Percentiles rank a stretch among this genome's conserved stretches.
These are phyloP conservation scores for Sturnira hondurensis DNA, from an alignment of 2,113 vertebrate genomes.

Conservation along the genomic window DNA sequence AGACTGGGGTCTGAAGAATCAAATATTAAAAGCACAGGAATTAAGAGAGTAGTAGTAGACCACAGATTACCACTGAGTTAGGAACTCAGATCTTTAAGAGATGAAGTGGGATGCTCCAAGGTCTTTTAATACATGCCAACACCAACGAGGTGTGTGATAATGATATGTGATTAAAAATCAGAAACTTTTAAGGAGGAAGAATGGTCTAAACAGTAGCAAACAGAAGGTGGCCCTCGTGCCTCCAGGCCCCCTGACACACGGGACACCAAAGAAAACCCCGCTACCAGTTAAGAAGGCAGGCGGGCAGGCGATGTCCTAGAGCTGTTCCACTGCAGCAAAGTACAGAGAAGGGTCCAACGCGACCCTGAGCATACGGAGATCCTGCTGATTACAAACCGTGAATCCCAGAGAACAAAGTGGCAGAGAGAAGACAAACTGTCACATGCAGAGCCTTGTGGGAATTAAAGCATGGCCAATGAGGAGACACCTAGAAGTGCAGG, in stretches of 20 bases:
- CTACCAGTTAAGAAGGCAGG: background rate
- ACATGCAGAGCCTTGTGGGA: background rate
- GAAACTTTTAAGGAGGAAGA: background rate
- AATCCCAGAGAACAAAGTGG: background rate
- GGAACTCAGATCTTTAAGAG: background rate
- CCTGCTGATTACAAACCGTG: background rate
- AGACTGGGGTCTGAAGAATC: background rate
- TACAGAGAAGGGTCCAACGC: background rate
- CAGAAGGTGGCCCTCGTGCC: background rate
- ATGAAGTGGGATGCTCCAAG: background rate
- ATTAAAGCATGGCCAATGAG: background rate
- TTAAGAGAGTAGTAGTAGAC: background rate
- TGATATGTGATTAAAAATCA: background rate
- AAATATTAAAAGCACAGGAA: background rate
- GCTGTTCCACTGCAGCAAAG: background rate
- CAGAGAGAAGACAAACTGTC: background rate
- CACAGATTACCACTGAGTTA: background rate
- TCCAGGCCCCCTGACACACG: background rate
- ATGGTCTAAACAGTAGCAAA: background rate
- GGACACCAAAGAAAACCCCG: background rate
- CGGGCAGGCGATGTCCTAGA: background rate
- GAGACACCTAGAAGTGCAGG: background rate
- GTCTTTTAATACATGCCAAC: background rate
- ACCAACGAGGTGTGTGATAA: background rate
- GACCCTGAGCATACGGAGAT: background rate